Evolutionary conservation across 2,797 vertebrate species (phyloP), one percentile per base, ranked within the genome.

Genomic region (Gephyroberyx darwinii): DNA sequence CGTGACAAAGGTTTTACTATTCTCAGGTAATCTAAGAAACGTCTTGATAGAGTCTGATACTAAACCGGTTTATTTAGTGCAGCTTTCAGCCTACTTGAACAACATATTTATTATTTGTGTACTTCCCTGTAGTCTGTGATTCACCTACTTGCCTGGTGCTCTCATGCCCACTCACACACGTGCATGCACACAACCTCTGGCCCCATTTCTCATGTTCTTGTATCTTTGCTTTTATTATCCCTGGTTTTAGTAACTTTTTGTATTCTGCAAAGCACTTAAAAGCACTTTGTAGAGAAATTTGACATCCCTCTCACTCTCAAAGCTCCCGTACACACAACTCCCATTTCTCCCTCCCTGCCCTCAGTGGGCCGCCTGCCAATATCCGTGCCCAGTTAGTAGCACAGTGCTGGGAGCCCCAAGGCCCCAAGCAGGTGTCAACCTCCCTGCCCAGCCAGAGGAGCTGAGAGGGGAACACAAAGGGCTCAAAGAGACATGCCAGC

Each of bases 341-440:
- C 80, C 73, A 41, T 74, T 70, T 65, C 77, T 69, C 63, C 50
- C 37, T 77, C 60, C 61, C 57, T 71, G 71, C 80, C 73, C 62
- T 83, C 82, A 77, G 63, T 81, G 69, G 90, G 90, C 87, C 48
- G 3, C 51, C 68, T 54, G 84, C 90, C 92, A 90, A 47, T 20
- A 74, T 82, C 76, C 84, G 62, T 86, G 85, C 84, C 87, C 89
- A 74, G 82, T 77, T 82, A 90, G 72, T 85, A 77, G 78, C 61
- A 59, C 71, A 63, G 86, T 86, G 82, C 82, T 89, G 88, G 81
- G 90, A 91, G 90, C 88, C 81, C 88, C 73, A 66, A 84, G 85
- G 88, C 81, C 85, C 80, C 75, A 48, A 92, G 92, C 92, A 93
- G 92, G 91, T 93, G 92, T 92, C 90, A 68, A 80, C 89, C 84